phyloP scores from a whole-genome alignment of 2,888 invertebrate species.

The Athripsodes cinereus region DNA sequence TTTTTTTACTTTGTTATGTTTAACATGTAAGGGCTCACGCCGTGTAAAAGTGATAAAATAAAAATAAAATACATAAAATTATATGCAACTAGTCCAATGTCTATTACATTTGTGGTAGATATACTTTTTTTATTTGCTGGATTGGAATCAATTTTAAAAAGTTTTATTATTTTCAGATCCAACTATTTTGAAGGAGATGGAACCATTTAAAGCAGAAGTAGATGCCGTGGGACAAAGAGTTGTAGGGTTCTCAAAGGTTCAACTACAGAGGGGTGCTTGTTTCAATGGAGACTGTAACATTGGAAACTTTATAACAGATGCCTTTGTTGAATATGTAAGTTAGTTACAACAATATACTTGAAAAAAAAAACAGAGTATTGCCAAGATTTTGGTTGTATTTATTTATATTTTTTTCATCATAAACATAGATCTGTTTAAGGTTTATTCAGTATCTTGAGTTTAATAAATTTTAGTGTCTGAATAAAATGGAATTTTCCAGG shows the following conservation, averaged over 20 bases:
- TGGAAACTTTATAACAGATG: slow-evolving; percentile 67
- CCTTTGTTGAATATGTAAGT: slow-evolving; percentile 59
- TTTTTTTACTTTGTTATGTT: no score
- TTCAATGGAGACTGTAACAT: slow-evolving; percentile 62
- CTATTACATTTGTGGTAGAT: neutral
- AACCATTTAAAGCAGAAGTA: slow-evolving; percentile 54
- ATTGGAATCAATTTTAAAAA: neutral
- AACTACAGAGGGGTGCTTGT: slow-evolving; percentile 51
- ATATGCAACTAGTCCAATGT: no score
- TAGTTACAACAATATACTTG: no score
- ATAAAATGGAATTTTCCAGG: no score
- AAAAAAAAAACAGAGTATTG: neutral
- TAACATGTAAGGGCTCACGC: neutral
- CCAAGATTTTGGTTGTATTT: neutral
- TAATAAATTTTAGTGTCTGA: no score
- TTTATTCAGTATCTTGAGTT: no score
- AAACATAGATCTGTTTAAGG: no score
- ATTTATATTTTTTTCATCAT: no score
- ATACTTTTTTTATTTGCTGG: neutral
- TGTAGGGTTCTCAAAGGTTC: slow-evolving; percentile 56
- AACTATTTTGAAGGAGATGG: slow-evolving; percentile 52
- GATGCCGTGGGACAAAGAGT: slow-evolving; percentile 47
- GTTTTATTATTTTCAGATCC: slow-evolving; percentile 37
- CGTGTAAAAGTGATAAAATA: no score
- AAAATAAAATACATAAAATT: neutral